Percentiles rank a stretch among this genome's conserved stretches.
These are phyloP conservation scores for Acholoe squamosa DNA, from an alignment of 2,888 invertebrate genomes.

Conservation along the genomic window DNA sequence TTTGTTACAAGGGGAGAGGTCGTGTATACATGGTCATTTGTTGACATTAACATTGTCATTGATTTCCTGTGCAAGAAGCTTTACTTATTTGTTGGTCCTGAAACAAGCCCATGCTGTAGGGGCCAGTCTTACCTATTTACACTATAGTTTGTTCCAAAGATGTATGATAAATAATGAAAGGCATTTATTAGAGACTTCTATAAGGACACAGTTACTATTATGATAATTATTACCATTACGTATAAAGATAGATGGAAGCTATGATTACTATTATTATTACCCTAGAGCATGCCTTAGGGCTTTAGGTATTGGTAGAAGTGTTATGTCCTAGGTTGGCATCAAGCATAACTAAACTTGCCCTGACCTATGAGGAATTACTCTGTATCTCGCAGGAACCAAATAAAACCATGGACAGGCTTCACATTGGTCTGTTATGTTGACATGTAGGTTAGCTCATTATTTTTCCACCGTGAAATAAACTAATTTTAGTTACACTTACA, in stretches of 20 bases:
- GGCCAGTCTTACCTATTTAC: neutral
- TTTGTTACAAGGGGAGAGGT: neutral
- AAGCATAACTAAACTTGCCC: neutral
- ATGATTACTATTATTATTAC: neutral
- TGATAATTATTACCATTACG: neutral
- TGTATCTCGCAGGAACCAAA: neutral
- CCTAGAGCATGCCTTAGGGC: constrained; percentile 9
- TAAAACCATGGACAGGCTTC: neutral
- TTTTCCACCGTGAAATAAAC: constrained; percentile 44
- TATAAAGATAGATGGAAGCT: no score
- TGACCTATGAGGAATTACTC: neutral
- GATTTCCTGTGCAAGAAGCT: neutral
- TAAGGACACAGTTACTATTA: neutral
- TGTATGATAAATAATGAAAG: constrained; percentile 30
- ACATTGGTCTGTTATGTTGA: neutral
- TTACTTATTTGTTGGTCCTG: neutral
- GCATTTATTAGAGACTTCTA: constrained; percentile 26
- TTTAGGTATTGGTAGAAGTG: constrained; percentile 5
- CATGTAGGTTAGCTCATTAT: constrained; percentile 8
- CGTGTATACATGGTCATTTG: neutral
- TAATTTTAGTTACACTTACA: constrained; percentile 33
- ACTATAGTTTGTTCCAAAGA: neutral
- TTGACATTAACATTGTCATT: neutral
- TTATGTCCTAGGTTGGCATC: neutral
- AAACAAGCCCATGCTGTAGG: neutral